These are phyloP conservation scores for Myodes glareolus DNA, from an alignment of 2,113 vertebrate species.

Conservation along the genomic window DNA sequence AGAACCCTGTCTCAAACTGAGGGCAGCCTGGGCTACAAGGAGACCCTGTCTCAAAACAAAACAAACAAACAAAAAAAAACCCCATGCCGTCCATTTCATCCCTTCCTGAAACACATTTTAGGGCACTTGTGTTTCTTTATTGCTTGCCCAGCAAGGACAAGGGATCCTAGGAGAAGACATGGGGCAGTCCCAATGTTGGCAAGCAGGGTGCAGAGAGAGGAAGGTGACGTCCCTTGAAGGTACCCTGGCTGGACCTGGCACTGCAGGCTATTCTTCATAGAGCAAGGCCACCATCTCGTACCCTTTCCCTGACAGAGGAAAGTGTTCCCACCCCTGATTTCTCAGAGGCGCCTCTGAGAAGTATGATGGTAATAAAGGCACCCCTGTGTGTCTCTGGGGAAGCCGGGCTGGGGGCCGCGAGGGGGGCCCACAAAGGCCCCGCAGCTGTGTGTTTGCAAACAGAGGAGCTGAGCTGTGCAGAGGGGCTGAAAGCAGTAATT, in stretches of 20 bases:
- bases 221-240: neutral
- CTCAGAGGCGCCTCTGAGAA: neutral
- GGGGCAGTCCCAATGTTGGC: neutral
- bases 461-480: conserved; percentile 88
- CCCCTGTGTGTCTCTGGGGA: conserved; percentile 87
- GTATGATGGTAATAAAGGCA: conserved; percentile 77
- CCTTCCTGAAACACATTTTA: neutral
- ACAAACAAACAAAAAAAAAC: no score
- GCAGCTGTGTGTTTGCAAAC: conserved; percentile 93
- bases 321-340: neutral
- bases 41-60: neutral
- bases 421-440: conserved; percentile 84
- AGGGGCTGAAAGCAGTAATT: conserved; percentile 92
- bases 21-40: neutral
- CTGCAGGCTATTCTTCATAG: neutral
- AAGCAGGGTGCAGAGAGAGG: neutral
- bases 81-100: neutral
- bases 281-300: neutral
- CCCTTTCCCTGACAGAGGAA: neutral
- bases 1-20: neutral
- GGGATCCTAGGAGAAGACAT: neutral
- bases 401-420: conserved; percentile 73
- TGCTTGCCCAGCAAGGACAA: neutral
- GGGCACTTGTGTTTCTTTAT: neutral
- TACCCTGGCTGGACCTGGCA: neutral